A percentile compares a stretch with the other conserved stretches of the same genome.
These are phyloP conservation scores for Halcyon chelicuti DNA, from an alignment of 2,797 vertebrate genomes.

Conservation along the genomic window DNA sequence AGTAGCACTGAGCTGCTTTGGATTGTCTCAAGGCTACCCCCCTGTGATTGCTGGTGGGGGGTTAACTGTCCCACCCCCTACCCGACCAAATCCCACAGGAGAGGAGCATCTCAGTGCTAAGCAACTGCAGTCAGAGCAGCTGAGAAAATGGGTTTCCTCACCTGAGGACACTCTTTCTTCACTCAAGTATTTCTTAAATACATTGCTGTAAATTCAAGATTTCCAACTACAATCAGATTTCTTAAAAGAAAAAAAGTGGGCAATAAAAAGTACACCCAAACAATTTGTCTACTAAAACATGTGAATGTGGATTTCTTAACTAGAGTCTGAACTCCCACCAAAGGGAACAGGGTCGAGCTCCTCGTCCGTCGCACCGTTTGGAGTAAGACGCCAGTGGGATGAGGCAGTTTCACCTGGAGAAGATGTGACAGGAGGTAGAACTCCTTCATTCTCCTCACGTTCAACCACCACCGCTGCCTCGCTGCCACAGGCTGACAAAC, in stretches of 20 bases:
- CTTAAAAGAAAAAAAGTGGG: rapidly evolving
- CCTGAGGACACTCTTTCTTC: background rate
- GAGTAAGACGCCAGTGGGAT: background rate
- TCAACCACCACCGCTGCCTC: background rate
- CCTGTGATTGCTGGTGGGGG: background rate
- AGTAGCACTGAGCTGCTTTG: background rate
- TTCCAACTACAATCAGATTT: background rate
- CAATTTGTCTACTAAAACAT: background rate
- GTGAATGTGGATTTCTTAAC: background rate
- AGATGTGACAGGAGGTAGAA: background rate
- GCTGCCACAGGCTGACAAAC: background rate
- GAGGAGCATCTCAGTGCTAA: background rate
- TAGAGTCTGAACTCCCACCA: too few relatives aligned
- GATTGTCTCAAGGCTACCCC: background rate
- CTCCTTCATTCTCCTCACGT: background rate
- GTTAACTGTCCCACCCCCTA: background rate
- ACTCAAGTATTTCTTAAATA: background rate
- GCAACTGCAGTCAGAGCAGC: background rate
- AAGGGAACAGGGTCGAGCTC: background rate
- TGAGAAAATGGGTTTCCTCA: background rate
- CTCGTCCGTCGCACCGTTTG: background rate
- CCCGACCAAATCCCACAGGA: rapidly evolving
- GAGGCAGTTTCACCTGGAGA: background rate
- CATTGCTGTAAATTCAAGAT: background rate
- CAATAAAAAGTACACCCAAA: background rate